A percentile compares a stretch with the other conserved stretches of the same genome.
These are phyloP conservation scores for Ornithoptera priamus DNA, from an alignment of 2,888 invertebrate genomes.

Conservation along the genomic window DNA sequence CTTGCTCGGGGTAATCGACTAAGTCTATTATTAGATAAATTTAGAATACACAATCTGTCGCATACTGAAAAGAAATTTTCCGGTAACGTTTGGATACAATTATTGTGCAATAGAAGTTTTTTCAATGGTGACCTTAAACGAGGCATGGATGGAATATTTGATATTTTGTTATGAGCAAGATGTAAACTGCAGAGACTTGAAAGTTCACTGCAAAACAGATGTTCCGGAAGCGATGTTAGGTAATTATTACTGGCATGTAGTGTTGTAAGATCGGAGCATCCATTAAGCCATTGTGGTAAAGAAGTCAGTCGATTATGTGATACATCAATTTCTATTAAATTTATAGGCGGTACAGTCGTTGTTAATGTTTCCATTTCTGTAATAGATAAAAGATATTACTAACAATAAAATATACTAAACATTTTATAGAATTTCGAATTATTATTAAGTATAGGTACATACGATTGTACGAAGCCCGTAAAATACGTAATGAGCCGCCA, in stretches of 20 bases:
- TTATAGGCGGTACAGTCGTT: constrained; percentile 84
- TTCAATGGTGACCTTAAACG: constrained; percentile 82
- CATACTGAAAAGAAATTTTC: constrained; percentile 87
- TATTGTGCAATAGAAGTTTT: constrained; percentile 88
- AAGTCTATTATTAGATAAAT: constrained; percentile 89
- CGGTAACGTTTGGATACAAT: constrained; percentile 86
- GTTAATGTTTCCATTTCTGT: constrained; percentile 86
- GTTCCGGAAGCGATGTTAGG: constrained; percentile 84
- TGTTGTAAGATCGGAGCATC: constrained; percentile 85
- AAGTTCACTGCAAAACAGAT: constrained; percentile 86
- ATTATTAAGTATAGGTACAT: constrained; percentile 45
- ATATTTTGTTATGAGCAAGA: constrained; percentile 88
- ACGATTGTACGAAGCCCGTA: constrained; percentile 91
- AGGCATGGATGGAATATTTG: constrained; percentile 86
- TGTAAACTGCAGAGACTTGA: constrained; percentile 86
- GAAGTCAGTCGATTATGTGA: constrained; percentile 87
- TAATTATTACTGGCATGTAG: constrained; percentile 88
- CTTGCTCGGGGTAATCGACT: constrained; percentile 83
- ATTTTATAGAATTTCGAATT: background rate
- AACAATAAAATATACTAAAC: background rate
- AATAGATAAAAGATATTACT: background rate
- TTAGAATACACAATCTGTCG: constrained; percentile 83
- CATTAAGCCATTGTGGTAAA: constrained; percentile 88
- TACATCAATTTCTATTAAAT: constrained; percentile 87
- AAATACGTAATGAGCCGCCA: constrained; percentile 86